Conservation (phyloP, 2,113 vertebrate genomes). For the Catharus bicknelli region DNA sequence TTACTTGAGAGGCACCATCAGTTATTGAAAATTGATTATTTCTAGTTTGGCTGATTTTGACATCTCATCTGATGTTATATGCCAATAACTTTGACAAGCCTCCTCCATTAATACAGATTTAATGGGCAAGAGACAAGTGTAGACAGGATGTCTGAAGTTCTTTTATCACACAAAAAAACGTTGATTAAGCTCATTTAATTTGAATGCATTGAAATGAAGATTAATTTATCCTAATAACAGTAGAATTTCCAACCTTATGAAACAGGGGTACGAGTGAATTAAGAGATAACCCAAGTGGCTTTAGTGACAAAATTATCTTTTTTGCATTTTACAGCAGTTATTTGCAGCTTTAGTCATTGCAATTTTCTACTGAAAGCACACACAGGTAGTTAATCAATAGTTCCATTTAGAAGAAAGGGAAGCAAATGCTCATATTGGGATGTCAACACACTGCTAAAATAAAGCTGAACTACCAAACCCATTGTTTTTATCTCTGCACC, state of each 20-base stretch:
- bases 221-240: conserved; percentile 33
- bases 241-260: background rate
- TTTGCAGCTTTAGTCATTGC: background rate
- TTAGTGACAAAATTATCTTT: background rate
- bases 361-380: background rate
- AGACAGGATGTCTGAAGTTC: conserved; percentile 26
- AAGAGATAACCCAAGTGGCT: background rate
- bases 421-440: background rate
- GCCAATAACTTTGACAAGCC: conserved; percentile 34
- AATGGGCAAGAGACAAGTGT: background rate
- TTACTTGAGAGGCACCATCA: background rate
- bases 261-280: background rate
- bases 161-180: conserved; percentile 28
- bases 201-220: conserved; percentile 32
- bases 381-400: background rate
- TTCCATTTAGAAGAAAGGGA: background rate
- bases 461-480: background rate
- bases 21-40: conserved; percentile 32
- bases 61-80: background rate
- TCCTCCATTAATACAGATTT: conserved; percentile 4
- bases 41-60: conserved; percentile 27
- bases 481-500: background rate
- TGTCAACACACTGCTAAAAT: background rate
- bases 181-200: conserved; percentile 32
- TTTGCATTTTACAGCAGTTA: background rate